Evolutionary conservation across 2,797 vertebrate species (phyloP), one percentile per base, ranked within the genome.

Genomic region (Pseudochirops corinnae): DNA sequence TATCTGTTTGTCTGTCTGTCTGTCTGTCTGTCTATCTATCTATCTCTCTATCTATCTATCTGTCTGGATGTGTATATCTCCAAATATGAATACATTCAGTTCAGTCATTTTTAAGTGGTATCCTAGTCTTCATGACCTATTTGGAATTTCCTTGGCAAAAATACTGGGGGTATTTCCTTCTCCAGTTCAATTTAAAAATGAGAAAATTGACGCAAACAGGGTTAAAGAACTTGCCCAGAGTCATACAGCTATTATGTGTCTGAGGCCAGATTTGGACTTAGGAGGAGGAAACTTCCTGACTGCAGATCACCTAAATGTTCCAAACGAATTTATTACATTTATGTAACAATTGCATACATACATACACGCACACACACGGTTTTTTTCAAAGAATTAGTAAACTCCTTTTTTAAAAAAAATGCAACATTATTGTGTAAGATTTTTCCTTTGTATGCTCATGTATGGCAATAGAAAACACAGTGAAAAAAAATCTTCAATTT

Each of bases 401-500:
- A 96, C 50, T 95, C 92, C 7, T 74, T 46, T 74, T 33, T 57
- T 46, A 26, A 13, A 87, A 93, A 97, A 96, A 93, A 55, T 11
- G 39, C 10, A 50, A 50, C 10, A 87, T 26, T 87, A 87, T 2
- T 50, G 24, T 87, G 26, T 87, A 82, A 82, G 21, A 87, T 82
- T 96, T 4, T n/a, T 53, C 87, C 93, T 92, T 95, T 96, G 92
- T 97, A 92, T 95, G 90, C 93, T 97, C 82, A 96, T 58, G 93
- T 98, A 95, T 50, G 97, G n/a, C 98, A 55, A 98, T 96, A 98
- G 91, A 96, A 96, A 96, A 96, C 96, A 98, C 93, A 94, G 95
- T 93, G 96, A 92, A 96, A 95, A 97, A 96, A 96, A 93, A 5
- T 33, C 91, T 97, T 96, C 98, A 98, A 98, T 98, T 98, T 98